Percentiles rank a stretch among this genome's conserved stretches.
phyloP scores from a whole-genome alignment of 2,113 vertebrate species.

The Acrocephalus arundinaceus region DNA sequence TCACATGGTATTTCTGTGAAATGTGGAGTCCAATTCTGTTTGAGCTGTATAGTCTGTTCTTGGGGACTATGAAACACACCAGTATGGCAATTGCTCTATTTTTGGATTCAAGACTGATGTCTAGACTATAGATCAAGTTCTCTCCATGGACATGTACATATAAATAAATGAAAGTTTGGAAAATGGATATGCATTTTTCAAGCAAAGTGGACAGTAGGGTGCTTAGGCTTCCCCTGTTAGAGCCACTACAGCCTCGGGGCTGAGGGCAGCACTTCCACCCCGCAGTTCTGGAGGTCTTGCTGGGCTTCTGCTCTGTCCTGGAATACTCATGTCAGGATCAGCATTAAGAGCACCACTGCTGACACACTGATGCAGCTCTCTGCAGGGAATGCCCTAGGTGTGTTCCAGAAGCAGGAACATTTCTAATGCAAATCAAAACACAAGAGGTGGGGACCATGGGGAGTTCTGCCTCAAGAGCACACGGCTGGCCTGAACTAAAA shows the following conservation, averaged over 20 bases:
- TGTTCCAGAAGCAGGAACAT: background rate
- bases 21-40: background rate
- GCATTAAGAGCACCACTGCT: background rate
- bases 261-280: background rate
- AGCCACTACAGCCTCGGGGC: background rate
- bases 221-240: background rate
- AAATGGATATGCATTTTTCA: background rate
- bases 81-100: background rate
- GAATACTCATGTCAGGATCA: accelerated
- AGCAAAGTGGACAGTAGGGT: background rate
- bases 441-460: background rate
- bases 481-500: background rate
- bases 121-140: background rate
- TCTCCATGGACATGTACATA: background rate
- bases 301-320: background rate
- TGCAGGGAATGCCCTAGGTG: background rate
- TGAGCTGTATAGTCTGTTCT: background rate
- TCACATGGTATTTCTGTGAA: background rate
- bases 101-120: background rate
- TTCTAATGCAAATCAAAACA: background rate
- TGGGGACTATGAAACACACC: background rate
- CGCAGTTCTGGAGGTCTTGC: accelerated
- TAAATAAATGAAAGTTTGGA: background rate
- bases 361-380: background rate
- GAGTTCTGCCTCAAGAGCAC: background rate